Evolutionary conservation across 2,113 vertebrate species (phyloP), one percentile per base, ranked within the genome.

Genomic region (Saguinus imperator): DNA sequence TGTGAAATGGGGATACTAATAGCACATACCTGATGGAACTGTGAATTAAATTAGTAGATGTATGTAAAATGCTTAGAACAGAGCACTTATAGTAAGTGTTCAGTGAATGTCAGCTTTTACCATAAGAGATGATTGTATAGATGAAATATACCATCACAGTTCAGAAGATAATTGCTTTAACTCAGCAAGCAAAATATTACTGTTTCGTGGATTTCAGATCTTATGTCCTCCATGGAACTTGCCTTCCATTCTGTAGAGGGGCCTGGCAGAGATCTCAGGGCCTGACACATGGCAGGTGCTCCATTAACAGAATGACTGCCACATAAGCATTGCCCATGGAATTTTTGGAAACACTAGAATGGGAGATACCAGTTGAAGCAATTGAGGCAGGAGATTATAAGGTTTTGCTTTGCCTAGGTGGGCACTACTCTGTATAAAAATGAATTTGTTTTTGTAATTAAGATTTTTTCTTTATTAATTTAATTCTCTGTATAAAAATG

Each of bases 261-360:
- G 18, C 13, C 57, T 70, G 43, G n/a, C 66, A 55, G 29, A 25
- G 13, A 57, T 21, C 40, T n/a, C 23, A 50, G 81, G n/a, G 35
- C 18, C 23, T 25, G 48, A 32, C 6, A 37, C 27, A 20, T 8
- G 23, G 80, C 50, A 90, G 50, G 43, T 77, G 21, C 50, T 70
- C n/a, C 27, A 3, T 32, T 72, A 55, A 2, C 57, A 52, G 55
- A 5, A 29, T 32, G 40, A 23, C 12, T 35, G 8, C 35, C 70
- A 0, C 11, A 0, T 72, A 37, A 13, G 3, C 16, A 14, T 58
- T 13, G 50, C 12, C n/a, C 32, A 0, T 2, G 23, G n/a, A 57
- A 8, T 55, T 82, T 73, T 61, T 43, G 21, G 35, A 72, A 64
- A 89, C 32, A 9, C 40, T 13, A 3, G 11, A 66, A 43, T 9